Conservation (phyloP, 37 sponge, comb jelly and placozoan species). For the Mnemiopsis leidyi region DNA sequence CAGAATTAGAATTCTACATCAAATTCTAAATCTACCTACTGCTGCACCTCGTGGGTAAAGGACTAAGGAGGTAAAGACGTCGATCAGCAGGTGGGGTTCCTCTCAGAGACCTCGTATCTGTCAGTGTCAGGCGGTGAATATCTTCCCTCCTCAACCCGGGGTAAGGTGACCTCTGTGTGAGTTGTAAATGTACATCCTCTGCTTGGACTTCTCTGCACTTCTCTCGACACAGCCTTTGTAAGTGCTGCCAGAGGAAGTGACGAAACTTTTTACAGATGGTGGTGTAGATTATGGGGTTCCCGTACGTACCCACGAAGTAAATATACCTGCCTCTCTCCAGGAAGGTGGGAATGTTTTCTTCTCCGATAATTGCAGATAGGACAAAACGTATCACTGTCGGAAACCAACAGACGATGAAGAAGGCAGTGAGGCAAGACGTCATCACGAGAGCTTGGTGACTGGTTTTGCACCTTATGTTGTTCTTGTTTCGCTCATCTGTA, state of each 20-base stretch:
- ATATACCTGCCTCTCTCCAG: not conserved
- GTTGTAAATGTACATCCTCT: not conserved
- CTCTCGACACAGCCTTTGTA: not conserved
- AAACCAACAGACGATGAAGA: conserved; percentile 11
- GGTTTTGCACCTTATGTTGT: not conserved
- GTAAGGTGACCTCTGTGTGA: not conserved
- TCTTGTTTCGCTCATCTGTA: not conserved
- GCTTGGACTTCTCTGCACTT: not conserved
- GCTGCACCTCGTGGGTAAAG: not conserved
- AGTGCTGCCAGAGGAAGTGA: not conserved
- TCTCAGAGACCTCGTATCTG: not conserved
- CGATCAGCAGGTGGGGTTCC: not conserved
- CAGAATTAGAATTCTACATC: too few relatives aligned
- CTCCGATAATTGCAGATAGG: not conserved
- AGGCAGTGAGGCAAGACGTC: not conserved
- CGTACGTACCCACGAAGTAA: not conserved
- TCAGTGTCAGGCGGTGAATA: too few relatives aligned
- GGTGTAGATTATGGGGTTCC: conserved; percentile 16
- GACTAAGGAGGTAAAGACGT: not conserved
- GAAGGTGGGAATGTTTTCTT: not conserved
- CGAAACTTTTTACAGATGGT: not conserved
- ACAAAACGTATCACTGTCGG: not conserved
- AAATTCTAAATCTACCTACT: not conserved
- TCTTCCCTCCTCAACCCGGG: not conserved
- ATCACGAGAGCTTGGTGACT: not conserved